These are phyloP conservation scores for Myiotriccus ornatus DNA, from an alignment of 2,797 vertebrate species.

Conservation along the genomic window DNA sequence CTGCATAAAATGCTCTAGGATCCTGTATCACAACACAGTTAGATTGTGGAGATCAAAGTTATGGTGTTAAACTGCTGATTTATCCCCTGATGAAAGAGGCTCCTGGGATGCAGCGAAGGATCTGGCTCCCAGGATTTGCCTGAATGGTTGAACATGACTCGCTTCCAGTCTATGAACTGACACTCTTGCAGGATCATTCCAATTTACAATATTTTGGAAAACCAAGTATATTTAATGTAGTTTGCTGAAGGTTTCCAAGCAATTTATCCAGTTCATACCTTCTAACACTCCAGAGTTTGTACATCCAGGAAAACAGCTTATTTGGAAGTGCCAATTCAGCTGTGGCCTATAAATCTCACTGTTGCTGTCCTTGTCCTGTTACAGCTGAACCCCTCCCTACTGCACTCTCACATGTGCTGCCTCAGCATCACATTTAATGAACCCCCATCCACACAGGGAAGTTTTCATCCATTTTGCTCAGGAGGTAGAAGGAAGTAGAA, in stretches of 20 bases:
- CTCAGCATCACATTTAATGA: neutral
- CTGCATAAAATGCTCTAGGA: neutral
- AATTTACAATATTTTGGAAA: neutral
- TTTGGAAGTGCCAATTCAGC: neutral
- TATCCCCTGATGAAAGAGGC: neutral
- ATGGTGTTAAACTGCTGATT: neutral
- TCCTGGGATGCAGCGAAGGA: neutral
- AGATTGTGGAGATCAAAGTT: neutral
- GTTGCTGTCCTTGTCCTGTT: neutral
- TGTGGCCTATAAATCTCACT: neutral
- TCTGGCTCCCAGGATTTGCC: neutral
- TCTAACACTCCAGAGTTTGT: neutral
- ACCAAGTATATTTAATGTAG: neutral
- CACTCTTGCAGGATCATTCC: neutral
- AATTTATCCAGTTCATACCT: neutral
- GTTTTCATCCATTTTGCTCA: neutral
- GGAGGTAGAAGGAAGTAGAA: neutral
- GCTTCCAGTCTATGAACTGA: neutral
- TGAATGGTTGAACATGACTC: neutral
- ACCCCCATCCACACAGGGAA: neutral
- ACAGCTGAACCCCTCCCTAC: neutral
- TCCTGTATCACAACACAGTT: rapidly evolving
- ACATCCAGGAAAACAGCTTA: neutral
- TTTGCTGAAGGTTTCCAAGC: neutral
- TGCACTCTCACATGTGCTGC: neutral